phyloP scores from a whole-genome alignment of 1,140 invertebrate genomes.

The Cotesia chilonis region DNA sequence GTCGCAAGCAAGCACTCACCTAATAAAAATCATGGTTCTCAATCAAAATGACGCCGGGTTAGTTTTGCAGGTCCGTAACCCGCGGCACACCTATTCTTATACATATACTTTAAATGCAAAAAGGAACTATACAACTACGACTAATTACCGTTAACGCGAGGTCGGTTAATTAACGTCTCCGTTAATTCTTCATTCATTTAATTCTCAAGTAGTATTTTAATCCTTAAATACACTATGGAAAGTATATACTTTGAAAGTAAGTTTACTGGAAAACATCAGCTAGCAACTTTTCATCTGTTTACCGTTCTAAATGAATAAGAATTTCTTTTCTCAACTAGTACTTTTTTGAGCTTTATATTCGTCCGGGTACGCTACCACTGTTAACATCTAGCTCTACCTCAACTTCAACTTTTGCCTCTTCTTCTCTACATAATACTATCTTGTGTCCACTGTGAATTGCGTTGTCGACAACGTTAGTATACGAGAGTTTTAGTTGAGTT shows the following conservation, averaged over 20 bases:
- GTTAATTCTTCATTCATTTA: constrained; percentile 46
- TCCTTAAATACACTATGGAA: background rate
- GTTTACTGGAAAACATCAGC: constrained; percentile 8
- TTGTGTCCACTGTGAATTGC: constrained; percentile 22
- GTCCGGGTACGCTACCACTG: no score
- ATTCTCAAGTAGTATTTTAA: background rate
- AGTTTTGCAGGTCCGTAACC: constrained; percentile 17
- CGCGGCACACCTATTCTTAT: constrained; percentile 44
- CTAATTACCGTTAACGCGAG: constrained; percentile 57
- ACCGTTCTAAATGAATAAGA: constrained; percentile 37
- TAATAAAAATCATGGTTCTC: no score
- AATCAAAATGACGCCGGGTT: no score
- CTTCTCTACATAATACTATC: constrained; percentile 5
- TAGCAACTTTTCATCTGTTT: constrained; percentile 26
- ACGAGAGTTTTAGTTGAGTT: background rate
- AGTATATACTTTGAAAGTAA: no score
- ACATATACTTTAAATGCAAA: constrained; percentile 29
- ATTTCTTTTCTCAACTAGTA: constrained; percentile 14
- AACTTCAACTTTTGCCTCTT: no score
- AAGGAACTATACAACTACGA: constrained; percentile 11
- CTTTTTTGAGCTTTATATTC: no score
- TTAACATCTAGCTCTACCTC: no score
- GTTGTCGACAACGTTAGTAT: constrained; percentile 10
- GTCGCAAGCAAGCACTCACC: no score
- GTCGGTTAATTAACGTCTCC: constrained; percentile 53